Conservation (phyloP, 1,140 invertebrate species). For the Melipona quadrifasciata region DNA sequence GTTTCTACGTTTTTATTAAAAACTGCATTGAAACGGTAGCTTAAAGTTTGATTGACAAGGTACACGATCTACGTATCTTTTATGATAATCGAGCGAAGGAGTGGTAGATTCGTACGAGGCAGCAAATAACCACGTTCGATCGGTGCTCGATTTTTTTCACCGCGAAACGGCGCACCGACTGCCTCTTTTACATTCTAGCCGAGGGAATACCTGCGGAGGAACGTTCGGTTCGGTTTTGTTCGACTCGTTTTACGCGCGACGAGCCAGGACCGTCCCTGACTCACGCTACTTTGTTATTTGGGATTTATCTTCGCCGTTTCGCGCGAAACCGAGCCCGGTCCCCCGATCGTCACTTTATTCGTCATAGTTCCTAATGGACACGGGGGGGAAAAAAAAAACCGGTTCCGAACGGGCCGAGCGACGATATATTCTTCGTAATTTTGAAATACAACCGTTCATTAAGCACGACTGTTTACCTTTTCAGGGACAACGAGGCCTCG, state of each 20-base stretch:
- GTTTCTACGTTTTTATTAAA: neutral
- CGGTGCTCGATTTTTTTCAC: neutral
- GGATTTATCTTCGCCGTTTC: conserved; percentile 5
- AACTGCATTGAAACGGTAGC: neutral
- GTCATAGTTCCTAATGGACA: conserved; percentile 39
- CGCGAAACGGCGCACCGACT: neutral
- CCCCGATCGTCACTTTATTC: conserved; percentile 14
- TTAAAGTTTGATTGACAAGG: conserved; percentile 2
- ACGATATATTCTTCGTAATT: neutral
- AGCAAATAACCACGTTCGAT: conserved; percentile 2
- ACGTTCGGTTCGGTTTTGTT: neutral
- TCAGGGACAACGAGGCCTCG: neutral
- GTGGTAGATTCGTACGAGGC: neutral
- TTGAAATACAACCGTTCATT: conserved; percentile 33
- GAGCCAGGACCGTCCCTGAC: neutral
- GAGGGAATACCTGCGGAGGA: neutral
- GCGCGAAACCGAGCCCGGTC: neutral
- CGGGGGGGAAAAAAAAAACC: neutral
- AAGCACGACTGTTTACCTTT: conserved; percentile 11
- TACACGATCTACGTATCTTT: neutral
- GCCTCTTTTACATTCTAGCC: no score
- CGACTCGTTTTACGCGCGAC: neutral
- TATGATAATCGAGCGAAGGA: conserved; percentile 25
- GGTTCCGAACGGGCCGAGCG: neutral
- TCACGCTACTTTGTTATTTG: conserved; percentile 17